phyloP scores from a whole-genome alignment of 2,797 vertebrate genomes.

The Otus scops region DNA sequence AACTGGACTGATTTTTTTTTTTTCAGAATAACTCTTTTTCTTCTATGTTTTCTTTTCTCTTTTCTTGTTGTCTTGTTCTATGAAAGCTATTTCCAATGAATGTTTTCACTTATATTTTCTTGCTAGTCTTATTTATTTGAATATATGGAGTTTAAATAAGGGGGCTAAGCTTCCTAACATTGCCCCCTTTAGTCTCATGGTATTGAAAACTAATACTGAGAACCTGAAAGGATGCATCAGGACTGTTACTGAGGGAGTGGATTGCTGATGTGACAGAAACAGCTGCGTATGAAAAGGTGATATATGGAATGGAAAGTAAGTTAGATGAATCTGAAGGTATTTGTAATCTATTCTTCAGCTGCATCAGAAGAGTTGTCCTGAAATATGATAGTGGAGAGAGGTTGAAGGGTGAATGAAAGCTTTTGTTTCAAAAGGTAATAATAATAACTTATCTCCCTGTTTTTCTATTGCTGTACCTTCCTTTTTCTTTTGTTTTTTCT shows the following conservation, averaged over 20 bases:
- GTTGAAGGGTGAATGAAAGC: slow-evolving; percentile 55
- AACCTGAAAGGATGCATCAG: background rate
- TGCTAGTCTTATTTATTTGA: background rate
- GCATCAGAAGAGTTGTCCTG: slow-evolving; percentile 38
- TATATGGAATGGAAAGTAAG: slow-evolving; percentile 57
- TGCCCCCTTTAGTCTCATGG: background rate
- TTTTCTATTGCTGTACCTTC: background rate
- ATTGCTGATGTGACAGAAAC: slow-evolving; percentile 35
- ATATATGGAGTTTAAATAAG: background rate
- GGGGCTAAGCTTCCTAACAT: background rate
- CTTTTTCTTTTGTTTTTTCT: background rate
- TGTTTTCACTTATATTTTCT: background rate
- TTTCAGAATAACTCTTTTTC: background rate
- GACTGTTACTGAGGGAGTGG: background rate
- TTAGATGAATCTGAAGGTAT: slow-evolving; percentile 58
- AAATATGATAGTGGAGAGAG: slow-evolving; percentile 35
- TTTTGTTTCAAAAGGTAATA: slow-evolving; percentile 62
- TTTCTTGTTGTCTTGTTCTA: background rate
- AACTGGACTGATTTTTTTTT: background rate
- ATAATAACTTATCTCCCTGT: slow-evolving; percentile 38
- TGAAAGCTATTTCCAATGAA: background rate
- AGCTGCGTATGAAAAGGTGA: slow-evolving; percentile 38
- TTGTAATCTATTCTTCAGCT: slow-evolving; percentile 50
- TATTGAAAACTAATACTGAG: background rate
- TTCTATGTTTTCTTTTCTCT: background rate